These are phyloP conservation scores for Drosophila sordidula DNA, from an alignment of 2,888 invertebrate species.

Conservation along the genomic window DNA sequence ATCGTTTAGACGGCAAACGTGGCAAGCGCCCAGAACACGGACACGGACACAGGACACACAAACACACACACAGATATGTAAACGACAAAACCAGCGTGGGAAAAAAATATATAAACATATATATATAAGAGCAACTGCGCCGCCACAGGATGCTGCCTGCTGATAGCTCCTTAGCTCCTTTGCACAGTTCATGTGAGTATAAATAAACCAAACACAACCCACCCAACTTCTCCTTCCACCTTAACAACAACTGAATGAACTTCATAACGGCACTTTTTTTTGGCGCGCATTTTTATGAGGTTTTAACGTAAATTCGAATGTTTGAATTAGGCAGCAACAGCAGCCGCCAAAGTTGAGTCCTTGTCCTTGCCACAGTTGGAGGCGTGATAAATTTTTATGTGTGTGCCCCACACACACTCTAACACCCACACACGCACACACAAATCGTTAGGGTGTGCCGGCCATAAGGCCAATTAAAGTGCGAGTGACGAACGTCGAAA, in stretches of 20 bases:
- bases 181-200: conserved; percentile 53
- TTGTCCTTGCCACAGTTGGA: conserved; percentile 38
- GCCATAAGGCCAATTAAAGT: conserved; percentile 42
- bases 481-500: conserved; percentile 49
- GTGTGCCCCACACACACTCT: neutral
- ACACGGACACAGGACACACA: conserved; percentile 37
- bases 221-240: no score
- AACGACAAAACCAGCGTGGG: conserved; percentile 73
- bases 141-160: conserved; percentile 49
- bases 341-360: conserved; percentile 13
- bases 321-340: conserved; percentile 56
- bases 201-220: conserved; percentile 28
- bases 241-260: conserved; percentile 38
- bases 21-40: conserved; percentile 53
- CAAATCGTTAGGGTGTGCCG: conserved; percentile 32
- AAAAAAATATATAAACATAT: conserved; percentile 48
- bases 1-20: conserved; percentile 80
- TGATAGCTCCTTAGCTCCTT: conserved; percentile 48
- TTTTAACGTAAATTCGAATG: conserved; percentile 68
- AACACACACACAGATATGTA: conserved; percentile 59
- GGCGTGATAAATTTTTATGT: conserved; percentile 66
- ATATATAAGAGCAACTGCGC: conserved; percentile 17
- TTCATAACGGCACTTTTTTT: conserved; percentile 51
- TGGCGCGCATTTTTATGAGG: conserved; percentile 64
- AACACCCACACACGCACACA: neutral